phyloP scores from a whole-genome alignment of 2,797 vertebrate species.

The Dromococcyx pavoninus region DNA sequence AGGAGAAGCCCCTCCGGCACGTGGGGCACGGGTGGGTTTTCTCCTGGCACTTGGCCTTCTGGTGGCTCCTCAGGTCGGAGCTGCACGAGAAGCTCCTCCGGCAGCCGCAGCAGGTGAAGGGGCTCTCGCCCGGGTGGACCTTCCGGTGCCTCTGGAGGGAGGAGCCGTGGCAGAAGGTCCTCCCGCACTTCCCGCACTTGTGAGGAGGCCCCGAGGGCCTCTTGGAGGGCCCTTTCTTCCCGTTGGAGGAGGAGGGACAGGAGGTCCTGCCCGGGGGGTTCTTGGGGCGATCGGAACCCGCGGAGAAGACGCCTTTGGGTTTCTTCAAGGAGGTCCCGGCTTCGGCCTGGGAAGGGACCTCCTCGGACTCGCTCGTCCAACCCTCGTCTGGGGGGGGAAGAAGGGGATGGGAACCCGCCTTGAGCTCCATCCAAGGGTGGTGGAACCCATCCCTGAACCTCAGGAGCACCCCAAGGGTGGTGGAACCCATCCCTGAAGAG shows the following conservation, averaged over 20 bases:
- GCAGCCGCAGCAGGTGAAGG: neutral
- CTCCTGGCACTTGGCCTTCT: neutral
- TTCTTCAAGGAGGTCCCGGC: neutral
- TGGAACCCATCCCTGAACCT: no score
- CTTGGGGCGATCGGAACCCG: neutral
- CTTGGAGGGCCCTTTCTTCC: neutral
- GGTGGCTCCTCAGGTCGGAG: neutral
- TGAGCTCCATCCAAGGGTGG: neutral
- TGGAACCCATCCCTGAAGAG: no score
- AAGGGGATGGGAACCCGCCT: neutral
- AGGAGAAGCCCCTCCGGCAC: constrained; percentile 13
- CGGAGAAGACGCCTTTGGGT: constrained; percentile 3
- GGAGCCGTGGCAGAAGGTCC: neutral
- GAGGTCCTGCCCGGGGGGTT: neutral
- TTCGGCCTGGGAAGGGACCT: constrained; percentile 32
- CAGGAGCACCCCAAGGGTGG: no score
- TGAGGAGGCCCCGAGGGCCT: neutral
- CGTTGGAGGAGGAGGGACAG: rapidly evolving
- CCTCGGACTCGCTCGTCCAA: constrained; percentile 37
- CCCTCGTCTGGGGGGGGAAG: neutral
- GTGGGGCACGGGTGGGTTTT: neutral
- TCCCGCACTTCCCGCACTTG: neutral
- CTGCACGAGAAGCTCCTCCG: neutral
- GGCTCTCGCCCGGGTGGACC: neutral
- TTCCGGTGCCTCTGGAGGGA: neutral